Percentiles rank a stretch among this genome's conserved stretches.
These are phyloP conservation scores for Neofelis nebulosa DNA, from an alignment of 2,113 vertebrate genomes.

Conservation along the genomic window DNA sequence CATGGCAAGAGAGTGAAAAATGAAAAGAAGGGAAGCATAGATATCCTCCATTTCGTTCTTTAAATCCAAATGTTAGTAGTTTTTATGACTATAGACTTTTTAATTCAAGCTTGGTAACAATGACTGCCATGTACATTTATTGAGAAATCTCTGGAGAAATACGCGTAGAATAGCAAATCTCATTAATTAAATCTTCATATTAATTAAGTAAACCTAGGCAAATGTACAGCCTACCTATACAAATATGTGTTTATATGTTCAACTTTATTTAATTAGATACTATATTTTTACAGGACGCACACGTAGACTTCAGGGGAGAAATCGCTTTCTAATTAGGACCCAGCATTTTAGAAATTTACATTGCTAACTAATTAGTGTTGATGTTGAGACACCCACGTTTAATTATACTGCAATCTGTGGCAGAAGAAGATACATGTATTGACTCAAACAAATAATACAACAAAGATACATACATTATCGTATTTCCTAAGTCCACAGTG, in stretches of 20 bases:
- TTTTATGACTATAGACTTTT: not conserved
- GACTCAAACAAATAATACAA: constrained; percentile 78
- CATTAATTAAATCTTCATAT: not conserved
- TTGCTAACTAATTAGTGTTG: constrained; percentile 82
- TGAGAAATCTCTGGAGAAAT: not conserved
- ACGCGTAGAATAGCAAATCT: not conserved
- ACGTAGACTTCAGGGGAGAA: not conserved
- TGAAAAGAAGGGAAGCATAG: not conserved
- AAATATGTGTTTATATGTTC: not conserved
- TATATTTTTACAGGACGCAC: not conserved
- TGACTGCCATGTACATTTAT: not conserved
- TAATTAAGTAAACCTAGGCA: not conserved
- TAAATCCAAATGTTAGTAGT: not conserved
- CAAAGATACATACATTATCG: constrained; percentile 62
- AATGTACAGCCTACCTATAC: not conserved
- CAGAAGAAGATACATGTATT: constrained; percentile 72
- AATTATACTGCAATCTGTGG: constrained; percentile 44
- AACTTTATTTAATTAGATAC: constrained; percentile 6
- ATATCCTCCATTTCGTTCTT: not conserved
- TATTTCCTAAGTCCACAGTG: constrained; percentile 67
- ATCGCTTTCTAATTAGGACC: constrained; percentile 75
- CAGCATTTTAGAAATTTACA: constrained; percentile 80
- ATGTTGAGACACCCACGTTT: constrained; percentile 67
- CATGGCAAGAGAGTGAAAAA: not conserved
- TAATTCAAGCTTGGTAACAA: not conserved